Percentiles rank a stretch among this genome's conserved stretches.
phyloP scores from a whole-genome alignment of 2,797 vertebrate genomes.

The Rhinogobio ventralis region DNA sequence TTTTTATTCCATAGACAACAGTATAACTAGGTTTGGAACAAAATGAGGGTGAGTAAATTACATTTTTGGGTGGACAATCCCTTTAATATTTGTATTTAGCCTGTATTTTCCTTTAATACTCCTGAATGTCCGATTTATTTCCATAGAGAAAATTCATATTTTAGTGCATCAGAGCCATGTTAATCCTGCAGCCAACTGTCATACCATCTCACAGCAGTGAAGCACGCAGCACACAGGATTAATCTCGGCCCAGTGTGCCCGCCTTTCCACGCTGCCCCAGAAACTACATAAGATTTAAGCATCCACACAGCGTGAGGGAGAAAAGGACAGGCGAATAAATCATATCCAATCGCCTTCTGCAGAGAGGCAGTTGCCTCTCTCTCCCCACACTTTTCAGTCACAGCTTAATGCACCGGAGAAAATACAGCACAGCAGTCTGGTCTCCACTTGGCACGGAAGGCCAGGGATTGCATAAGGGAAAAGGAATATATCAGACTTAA shows the following conservation, averaged over 20 bases:
- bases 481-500: conserved; percentile 15
- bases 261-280: conserved; percentile 47
- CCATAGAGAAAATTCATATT: background rate
- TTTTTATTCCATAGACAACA: background rate
- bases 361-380: conserved; percentile 44
- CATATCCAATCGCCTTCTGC: conserved; percentile 52
- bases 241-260: conserved; percentile 60
- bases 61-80: background rate
- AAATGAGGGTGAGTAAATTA: background rate
- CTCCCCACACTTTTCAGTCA: conserved; percentile 30
- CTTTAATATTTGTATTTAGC: conserved; percentile 3
- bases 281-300: conserved; percentile 58
- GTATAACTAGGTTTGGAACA: background rate
- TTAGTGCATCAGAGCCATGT: background rate
- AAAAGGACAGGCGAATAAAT: conserved; percentile 49
- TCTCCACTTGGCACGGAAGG: conserved; percentile 13
- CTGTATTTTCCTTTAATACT: background rate
- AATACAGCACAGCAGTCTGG: conserved; percentile 40
- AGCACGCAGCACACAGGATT: conserved; percentile 48
- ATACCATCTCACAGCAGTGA: conserved; percentile 31
- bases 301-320: conserved; percentile 26
- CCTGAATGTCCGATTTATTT: background rate
- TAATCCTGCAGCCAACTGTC: conserved; percentile 39
- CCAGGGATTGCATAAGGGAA: conserved; percentile 5
- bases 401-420: conserved; percentile 38